Percentiles rank a stretch among this genome's conserved stretches.
Evolutionary conservation across 2,888 invertebrate genomes (phyloP).

Genomic region (Oligia strigilis): DNA sequence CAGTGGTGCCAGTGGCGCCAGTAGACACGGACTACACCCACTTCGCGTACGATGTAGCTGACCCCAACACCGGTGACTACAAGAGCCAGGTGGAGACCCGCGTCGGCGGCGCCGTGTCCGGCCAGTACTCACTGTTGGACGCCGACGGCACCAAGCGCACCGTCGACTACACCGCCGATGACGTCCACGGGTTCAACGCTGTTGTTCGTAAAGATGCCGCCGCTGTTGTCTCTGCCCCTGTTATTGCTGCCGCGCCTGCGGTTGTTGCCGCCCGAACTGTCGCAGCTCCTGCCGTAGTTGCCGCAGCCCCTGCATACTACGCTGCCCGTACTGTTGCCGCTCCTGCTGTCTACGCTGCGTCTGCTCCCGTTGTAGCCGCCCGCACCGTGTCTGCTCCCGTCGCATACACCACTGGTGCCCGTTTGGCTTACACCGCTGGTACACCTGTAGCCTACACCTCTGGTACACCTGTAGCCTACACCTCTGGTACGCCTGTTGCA

Average conservation of each 20-base stretch:
- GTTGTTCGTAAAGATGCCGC: conserved; percentile 89
- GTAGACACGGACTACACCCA: conserved; percentile 88
- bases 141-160: conserved; percentile 90
- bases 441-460: conserved; percentile 63
- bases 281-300: conserved; percentile 61
- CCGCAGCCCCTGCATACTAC: conserved; percentile 60
- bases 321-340: conserved; percentile 41
- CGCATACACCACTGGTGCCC: conserved; percentile 34
- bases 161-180: conserved; percentile 91
- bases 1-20: conserved; percentile 89
- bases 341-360: conserved; percentile 58
- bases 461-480: conserved; percentile 63
- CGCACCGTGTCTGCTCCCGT: conserved; percentile 58
- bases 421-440: conserved; percentile 61
- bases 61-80: conserved; percentile 90
- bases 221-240: conserved; percentile 78
- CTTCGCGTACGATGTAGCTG: conserved; percentile 90
- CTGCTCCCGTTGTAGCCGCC: conserved; percentile 54
- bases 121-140: conserved; percentile 90
- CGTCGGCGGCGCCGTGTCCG: conserved; percentile 88
- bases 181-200: conserved; percentile 91
- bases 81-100: conserved; percentile 91
- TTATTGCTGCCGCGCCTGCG: conserved; percentile 73
- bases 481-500: conserved; percentile 25
- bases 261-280: conserved; percentile 67